Evolutionary conservation across 2,797 vertebrate species (phyloP).

Genomic region (Sternarchorhynchus goeldii): DNA sequence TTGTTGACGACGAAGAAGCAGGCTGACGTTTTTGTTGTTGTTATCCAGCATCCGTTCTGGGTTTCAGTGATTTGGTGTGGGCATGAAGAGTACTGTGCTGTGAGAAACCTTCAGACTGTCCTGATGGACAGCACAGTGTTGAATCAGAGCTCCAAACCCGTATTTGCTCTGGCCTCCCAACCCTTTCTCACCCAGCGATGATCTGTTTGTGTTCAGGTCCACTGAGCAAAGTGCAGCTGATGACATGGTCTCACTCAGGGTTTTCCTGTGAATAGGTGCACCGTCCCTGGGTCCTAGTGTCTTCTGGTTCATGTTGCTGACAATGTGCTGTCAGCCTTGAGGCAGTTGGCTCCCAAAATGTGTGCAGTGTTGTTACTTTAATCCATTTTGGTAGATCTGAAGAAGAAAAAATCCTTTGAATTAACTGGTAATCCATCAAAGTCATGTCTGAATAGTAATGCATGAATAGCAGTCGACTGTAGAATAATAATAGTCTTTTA

Average conservation of each 20-base stretch:
- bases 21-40: not conserved
- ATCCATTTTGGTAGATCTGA: not conserved
- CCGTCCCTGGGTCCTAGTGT: conserved; percentile 51
- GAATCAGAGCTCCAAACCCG: conserved; percentile 33
- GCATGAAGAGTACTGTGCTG: conserved; percentile 19
- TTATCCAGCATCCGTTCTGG: not conserved
- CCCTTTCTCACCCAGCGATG: conserved; percentile 43
- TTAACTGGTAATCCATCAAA: not conserved
- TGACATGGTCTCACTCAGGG: conserved; percentile 49
- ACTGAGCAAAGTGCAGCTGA: conserved; percentile 63
- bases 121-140: conserved; percentile 35
- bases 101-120: conserved; percentile 30
- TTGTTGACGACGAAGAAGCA: no score
- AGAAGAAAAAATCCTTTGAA: not conserved
- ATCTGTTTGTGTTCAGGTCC: conserved; percentile 61
- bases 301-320: conserved; percentile 7
- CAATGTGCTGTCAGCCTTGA: conserved; percentile 11
- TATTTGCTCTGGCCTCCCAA: conserved; percentile 54
- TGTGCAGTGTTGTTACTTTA: not conserved
- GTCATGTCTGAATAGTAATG: not conserved
- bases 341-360: not conserved
- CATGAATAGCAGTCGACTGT: not conserved
- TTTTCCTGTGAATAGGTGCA: conserved; percentile 31
- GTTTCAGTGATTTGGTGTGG: conserved; percentile 16
- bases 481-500: not conserved